Evolutionary conservation across 2,888 invertebrate species (phyloP), one percentile per base, ranked within the genome.

Genomic region (Himalopsyche japonica): DNA sequence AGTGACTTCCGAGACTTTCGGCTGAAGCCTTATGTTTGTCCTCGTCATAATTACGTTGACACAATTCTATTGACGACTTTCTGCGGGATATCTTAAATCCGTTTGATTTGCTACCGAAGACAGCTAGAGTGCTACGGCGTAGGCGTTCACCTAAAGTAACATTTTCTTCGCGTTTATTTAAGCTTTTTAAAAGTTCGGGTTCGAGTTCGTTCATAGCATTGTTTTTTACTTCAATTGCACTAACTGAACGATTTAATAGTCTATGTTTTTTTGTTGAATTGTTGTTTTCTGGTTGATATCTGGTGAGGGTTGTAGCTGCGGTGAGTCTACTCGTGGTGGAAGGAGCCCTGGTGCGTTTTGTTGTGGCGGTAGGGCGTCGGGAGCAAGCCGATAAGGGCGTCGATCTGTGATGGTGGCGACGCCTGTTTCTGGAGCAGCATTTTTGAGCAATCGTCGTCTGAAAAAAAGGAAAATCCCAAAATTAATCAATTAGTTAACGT

Each of bases 391-490:
- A 81, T 87, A 88, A 80, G 88, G 88, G 83, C 87, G 88, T 82
- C 18, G 82, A 79, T 20, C 80, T 57, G 18, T 81, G 76, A 15
- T 77, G 24, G 85, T 87, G 34, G 78, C 86, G 86, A 79, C 84
- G 81, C 80, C 86, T 86, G 82, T 88, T 88, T 82, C 89, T 88
- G 79, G 89, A 85, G 79, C 88, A 88, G 87, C 91, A 91, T 47
- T 90, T 88, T 84, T 91, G 90, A 4, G 91, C 89, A 84, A 92
- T 88, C 88, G 92, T 92, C 78, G 89, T 88, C 92, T 92, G 89
- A 83, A 89, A 90, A 84, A 87, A 85, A 43, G 15, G 43, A 43
- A 43, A 84, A 85, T 80, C 43, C 1, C 15, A 43, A 43, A 15
- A 43, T 43, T 15, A 43, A 43, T 43, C 15, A 7, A 43, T 43